Evolutionary conservation across 2,888 invertebrate species (phyloP).

Genomic region (Meandrusa payeni): DNA sequence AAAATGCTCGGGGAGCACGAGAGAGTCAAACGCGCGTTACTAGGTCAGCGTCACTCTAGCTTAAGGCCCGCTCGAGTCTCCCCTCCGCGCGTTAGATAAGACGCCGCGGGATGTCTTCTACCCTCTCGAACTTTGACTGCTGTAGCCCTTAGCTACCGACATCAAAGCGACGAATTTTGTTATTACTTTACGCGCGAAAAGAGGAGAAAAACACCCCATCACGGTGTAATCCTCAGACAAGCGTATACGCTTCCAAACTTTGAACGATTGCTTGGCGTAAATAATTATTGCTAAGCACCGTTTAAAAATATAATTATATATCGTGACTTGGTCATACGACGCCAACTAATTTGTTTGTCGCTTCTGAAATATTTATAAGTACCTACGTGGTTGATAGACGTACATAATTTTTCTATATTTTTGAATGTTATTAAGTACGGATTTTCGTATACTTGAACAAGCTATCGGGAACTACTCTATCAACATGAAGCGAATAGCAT

Average conservation of each 20-base stretch:
- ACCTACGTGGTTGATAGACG: too few relatives aligned
- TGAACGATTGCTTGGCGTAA: too few relatives aligned
- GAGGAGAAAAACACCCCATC: constrained; percentile 48
- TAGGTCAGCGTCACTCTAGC: constrained; percentile 63
- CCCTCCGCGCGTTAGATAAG: constrained; percentile 45
- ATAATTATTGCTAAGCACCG: not conserved
- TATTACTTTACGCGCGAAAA: constrained; percentile 54
- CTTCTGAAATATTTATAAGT: too few relatives aligned
- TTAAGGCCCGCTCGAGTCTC: constrained; percentile 51
- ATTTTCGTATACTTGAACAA: too few relatives aligned
- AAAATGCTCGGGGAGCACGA: constrained; percentile 55
- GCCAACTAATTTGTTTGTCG: too few relatives aligned
- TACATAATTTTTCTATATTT: too few relatives aligned
- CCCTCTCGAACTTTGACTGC: constrained; percentile 47
- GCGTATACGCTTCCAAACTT: too few relatives aligned
- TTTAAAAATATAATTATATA: not conserved
- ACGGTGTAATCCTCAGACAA: constrained; percentile 28
- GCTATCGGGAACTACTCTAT: too few relatives aligned
- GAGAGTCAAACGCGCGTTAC: constrained; percentile 44
- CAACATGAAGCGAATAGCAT: too few relatives aligned
- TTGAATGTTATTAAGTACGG: too few relatives aligned
- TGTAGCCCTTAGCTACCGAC: constrained; percentile 42
- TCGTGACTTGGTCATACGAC: not conserved
- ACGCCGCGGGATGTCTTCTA: constrained; percentile 58
- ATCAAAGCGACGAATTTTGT: constrained; percentile 71